These are phyloP conservation scores for Chrysemys picta DNA, from an alignment of 2,113 vertebrate species.

Conservation along the genomic window DNA sequence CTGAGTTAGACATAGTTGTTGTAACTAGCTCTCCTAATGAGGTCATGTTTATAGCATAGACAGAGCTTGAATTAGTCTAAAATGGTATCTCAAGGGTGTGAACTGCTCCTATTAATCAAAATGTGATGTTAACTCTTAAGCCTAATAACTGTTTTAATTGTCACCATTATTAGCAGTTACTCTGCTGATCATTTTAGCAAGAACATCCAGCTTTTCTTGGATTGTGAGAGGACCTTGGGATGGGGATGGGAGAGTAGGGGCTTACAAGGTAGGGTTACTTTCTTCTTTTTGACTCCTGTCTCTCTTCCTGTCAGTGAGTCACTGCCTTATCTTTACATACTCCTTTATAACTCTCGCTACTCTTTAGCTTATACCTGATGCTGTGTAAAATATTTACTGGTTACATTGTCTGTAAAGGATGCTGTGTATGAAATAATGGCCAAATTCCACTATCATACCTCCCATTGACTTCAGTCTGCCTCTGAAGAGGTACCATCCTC, in stretches of 20 bases:
- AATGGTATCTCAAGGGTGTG: not conserved
- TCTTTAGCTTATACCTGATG: not conserved
- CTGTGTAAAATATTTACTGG: not conserved
- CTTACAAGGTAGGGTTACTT: not conserved
- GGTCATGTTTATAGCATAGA: not conserved
- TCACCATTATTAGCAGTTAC: not conserved
- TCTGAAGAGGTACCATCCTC: not conserved
- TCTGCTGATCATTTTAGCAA: not conserved
- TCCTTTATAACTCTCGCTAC: not conserved
- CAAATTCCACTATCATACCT: not conserved
- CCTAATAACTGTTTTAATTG: not conserved
- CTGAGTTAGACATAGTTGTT: not conserved
- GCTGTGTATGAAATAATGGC: not conserved
- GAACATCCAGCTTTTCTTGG: not conserved
- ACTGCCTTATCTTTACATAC: not conserved
- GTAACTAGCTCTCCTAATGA: not conserved
- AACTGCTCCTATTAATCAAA: not conserved
- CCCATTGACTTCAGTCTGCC: not conserved
- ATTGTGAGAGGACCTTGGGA: not conserved
- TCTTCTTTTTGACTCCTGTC: not conserved
- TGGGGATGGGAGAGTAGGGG: not conserved
- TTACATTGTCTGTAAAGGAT: not conserved
- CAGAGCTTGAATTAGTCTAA: not conserved
- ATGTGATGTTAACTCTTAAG: not conserved
- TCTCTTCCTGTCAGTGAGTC: not conserved